A percentile compares a stretch with the other conserved stretches of the same genome.
These are phyloP conservation scores for Catharus minimus DNA, from an alignment of 2,113 vertebrate species.

Conservation along the genomic window DNA sequence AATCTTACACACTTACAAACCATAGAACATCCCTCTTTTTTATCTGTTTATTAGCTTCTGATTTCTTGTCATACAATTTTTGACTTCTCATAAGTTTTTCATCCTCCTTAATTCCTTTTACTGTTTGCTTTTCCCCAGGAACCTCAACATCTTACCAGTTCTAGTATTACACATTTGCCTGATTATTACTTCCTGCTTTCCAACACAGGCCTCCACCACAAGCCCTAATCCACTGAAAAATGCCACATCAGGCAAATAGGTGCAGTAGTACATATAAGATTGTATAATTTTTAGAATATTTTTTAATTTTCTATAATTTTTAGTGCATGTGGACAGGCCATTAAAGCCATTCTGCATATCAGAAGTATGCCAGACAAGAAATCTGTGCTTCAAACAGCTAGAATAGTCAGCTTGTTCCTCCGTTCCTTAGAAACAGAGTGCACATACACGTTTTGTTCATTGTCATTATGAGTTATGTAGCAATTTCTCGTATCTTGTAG, in stretches of 20 bases:
- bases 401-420: neutral
- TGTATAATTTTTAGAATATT: no score
- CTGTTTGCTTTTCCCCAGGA: neutral
- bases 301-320: neutral
- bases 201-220: neutral
- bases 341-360: neutral
- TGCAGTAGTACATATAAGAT: neutral
- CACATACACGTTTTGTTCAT: neutral
- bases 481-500: neutral
- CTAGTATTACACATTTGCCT: neutral
- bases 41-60: neutral
- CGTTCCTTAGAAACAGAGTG: neutral
- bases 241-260: neutral
- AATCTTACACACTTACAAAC: neutral
- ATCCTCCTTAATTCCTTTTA: neutral
- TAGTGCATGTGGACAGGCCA: neutral
- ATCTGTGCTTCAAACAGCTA: neutral
- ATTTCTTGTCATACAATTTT: neutral
- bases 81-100: neutral
- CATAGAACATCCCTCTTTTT: neutral
- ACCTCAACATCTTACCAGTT: neutral
- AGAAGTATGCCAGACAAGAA: neutral
- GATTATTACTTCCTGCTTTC: neutral
- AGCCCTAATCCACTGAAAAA: neutral
- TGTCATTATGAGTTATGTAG: neutral